Conservation (phyloP, 2,888 invertebrate species). For the Acleris laterana region DNA sequence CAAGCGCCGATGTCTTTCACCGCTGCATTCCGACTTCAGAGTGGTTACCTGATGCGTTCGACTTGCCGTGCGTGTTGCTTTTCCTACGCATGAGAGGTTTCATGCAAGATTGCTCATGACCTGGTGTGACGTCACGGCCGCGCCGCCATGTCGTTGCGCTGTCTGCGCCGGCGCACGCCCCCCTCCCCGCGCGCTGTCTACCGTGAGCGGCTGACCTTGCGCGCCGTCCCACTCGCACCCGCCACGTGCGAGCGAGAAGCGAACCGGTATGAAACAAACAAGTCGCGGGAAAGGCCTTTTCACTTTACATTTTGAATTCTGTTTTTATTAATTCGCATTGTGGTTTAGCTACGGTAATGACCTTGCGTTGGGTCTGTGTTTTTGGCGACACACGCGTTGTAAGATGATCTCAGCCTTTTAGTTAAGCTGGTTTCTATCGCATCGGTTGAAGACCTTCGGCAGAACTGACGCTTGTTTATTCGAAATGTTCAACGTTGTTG, state of each 20-base stretch:
- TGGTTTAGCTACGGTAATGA: slow-evolving; percentile 73
- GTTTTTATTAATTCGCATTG: slow-evolving; percentile 73
- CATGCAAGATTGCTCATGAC: slow-evolving; percentile 66
- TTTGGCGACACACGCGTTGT: slow-evolving; percentile 43
- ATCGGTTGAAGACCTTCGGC: slow-evolving; percentile 5
- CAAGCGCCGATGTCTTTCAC: slow-evolving; percentile 38
- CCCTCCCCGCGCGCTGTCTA: slow-evolving; percentile 63
- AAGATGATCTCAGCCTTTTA: slow-evolving; percentile 9
- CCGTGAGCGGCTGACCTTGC: slow-evolving; percentile 81
- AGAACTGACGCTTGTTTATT: slow-evolving; percentile 3
- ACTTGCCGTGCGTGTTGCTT: slow-evolving; percentile 64
- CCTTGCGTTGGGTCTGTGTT: slow-evolving; percentile 53
- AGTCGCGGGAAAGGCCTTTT: slow-evolving; percentile 78
- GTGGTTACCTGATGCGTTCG: slow-evolving; percentile 54
- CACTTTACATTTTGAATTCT: slow-evolving; percentile 74
- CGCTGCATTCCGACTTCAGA: slow-evolving; percentile 40
- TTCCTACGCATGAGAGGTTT: slow-evolving; percentile 74
- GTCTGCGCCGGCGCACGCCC: slow-evolving; percentile 71
- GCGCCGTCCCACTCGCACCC: slow-evolving; percentile 62
- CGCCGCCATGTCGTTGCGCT: slow-evolving; percentile 71
- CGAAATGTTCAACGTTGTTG: background rate
- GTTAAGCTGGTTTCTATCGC: slow-evolving; percentile 11
- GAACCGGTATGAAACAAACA: slow-evolving; percentile 69
- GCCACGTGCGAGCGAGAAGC: slow-evolving; percentile 53
- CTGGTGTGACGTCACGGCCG: slow-evolving; percentile 74